These are phyloP conservation scores for Campopleginae sp. DNA, from an alignment of 2,888 invertebrate species.

Conservation along the genomic window DNA sequence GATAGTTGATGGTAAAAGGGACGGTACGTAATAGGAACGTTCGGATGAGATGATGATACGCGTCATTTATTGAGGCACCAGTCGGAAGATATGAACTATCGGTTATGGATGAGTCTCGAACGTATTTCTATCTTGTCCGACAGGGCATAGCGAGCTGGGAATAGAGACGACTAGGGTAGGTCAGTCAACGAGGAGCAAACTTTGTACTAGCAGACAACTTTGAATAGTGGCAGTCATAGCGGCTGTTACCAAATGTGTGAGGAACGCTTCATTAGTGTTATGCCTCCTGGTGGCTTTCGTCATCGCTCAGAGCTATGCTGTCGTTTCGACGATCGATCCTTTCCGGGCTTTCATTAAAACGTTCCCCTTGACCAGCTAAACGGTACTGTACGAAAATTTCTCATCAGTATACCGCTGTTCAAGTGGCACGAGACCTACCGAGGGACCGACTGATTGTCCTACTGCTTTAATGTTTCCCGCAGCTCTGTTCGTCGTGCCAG, in stretches of 20 bases:
- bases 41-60: constrained; percentile 30
- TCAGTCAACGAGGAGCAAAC: constrained; percentile 66
- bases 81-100: constrained; percentile 42
- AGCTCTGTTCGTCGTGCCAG: background rate
- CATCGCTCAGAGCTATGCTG: constrained; percentile 63
- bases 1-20: background rate
- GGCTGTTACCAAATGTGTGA: constrained; percentile 72
- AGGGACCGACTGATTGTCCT: background rate
- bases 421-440: background rate
- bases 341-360: constrained; percentile 76
- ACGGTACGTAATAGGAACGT: background rate
- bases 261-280: constrained; percentile 73
- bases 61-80: constrained; percentile 43
- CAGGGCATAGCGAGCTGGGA: constrained; percentile 4
- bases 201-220: constrained; percentile 69
- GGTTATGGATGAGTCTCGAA: constrained; percentile 27
- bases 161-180: constrained; percentile 9
- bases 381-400: constrained; percentile 20
- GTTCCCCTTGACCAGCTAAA: constrained; percentile 23
- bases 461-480: background rate
- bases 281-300: constrained; percentile 32
- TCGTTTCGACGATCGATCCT: constrained; percentile 39
- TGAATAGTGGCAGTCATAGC: background rate
- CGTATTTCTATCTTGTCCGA: constrained; percentile 36
- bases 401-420: constrained; percentile 5